Percentiles rank a stretch among this genome's conserved stretches.
Evolutionary conservation across 1,140 invertebrate species (phyloP).

Genomic region (Dolichoris vasculosae): DNA sequence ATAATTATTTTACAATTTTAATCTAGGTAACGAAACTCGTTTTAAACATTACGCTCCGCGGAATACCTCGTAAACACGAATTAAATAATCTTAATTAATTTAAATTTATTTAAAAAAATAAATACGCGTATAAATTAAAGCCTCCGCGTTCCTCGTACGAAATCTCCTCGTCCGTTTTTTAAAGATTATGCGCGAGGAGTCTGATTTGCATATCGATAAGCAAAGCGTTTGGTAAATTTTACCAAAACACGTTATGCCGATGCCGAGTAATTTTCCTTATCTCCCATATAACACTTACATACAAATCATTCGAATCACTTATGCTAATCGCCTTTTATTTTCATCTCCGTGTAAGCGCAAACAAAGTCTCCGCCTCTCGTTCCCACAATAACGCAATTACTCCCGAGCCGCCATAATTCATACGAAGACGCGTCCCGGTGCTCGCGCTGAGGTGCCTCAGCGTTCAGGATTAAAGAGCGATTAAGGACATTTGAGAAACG

Average conservation of each 20-base stretch:
- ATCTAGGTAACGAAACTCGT: neutral
- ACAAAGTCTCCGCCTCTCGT: neutral
- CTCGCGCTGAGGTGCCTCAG: neutral
- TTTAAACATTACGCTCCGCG: neutral
- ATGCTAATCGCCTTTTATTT: slow-evolving; percentile 36
- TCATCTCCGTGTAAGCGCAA: neutral
- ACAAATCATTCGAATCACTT: slow-evolving; percentile 36
- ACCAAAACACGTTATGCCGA: neutral
- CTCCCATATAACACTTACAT: slow-evolving; percentile 21
- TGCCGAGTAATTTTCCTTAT: slow-evolving; percentile 28
- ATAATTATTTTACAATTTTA: neutral
- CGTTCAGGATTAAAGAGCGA: neutral
- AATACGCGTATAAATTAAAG: slow-evolving; percentile 25
- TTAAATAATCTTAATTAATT: slow-evolving; percentile 36
- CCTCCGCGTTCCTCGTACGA: neutral
- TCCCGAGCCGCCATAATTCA: neutral
- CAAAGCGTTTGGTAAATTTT: slow-evolving; percentile 15
- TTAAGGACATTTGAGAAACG: neutral
- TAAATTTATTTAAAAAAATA: slow-evolving; percentile 15
- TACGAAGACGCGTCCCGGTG: neutral
- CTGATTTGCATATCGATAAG: slow-evolving; percentile 1
- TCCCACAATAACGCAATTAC: slow-evolving; percentile 21
- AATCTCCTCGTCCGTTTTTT: neutral
- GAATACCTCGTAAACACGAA: neutral
- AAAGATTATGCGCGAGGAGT: slow-evolving; percentile 4